These are phyloP conservation scores for Chloroclystis v-ata DNA, from an alignment of 2,888 invertebrate species.

Conservation along the genomic window DNA sequence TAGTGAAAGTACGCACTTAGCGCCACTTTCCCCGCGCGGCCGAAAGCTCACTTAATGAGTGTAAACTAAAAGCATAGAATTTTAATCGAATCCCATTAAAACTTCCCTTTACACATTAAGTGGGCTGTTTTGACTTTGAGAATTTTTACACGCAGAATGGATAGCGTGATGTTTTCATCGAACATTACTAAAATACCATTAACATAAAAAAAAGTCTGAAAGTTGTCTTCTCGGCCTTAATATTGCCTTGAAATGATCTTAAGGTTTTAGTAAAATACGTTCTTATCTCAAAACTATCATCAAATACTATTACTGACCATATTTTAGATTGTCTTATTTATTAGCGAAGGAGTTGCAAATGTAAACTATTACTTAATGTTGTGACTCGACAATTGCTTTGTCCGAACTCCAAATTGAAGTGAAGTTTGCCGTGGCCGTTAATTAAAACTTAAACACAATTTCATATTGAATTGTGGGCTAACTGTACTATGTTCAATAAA, in stretches of 20 bases:
- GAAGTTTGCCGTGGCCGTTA: conserved; percentile 47
- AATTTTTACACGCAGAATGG: background rate
- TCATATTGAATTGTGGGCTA: conserved; percentile 51
- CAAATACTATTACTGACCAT: no score
- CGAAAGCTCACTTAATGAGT: conserved; percentile 36
- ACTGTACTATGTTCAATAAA: conserved; percentile 58
- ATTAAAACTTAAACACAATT: conserved; percentile 61
- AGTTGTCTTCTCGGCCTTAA: no score
- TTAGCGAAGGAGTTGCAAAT: conserved; percentile 3
- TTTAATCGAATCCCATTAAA: conserved; percentile 35
- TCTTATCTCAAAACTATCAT: background rate
- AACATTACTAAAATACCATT: background rate
- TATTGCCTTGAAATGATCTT: background rate
- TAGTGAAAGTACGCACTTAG: conserved; percentile 35
- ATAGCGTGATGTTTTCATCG: background rate
- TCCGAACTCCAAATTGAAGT: conserved; percentile 42
- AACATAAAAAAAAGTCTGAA: no score
- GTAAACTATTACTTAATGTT: conserved; percentile 28
- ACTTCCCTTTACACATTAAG: conserved; percentile 5
- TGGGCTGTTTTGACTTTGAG: background rate
- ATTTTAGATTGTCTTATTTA: conserved; percentile 1
- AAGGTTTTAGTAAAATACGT: no score
- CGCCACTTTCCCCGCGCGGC: conserved; percentile 29
- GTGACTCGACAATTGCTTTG: conserved; percentile 31
- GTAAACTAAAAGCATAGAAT: conserved; percentile 35